These are phyloP conservation scores for Pithys albifrons DNA, from an alignment of 2,113 vertebrate genomes.

Conservation along the genomic window DNA sequence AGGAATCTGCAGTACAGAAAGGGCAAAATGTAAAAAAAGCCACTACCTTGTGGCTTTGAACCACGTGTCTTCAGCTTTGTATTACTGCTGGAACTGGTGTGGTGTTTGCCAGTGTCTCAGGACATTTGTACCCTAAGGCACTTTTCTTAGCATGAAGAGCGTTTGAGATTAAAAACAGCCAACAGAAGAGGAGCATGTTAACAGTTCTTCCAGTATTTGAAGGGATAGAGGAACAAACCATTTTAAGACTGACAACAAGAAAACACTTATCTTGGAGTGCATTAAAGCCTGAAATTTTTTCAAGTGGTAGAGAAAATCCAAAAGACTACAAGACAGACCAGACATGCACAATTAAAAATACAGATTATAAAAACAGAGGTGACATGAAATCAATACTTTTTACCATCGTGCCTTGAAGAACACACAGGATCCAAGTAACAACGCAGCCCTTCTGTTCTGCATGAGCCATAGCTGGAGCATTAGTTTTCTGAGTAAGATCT, in stretches of 20 bases:
- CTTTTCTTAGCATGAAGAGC: fast-evolving
- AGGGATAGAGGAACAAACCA: not conserved
- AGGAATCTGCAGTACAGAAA: not conserved
- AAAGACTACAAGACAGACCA: not conserved
- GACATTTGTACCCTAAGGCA: not conserved
- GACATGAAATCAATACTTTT: not conserved
- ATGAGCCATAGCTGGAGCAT: not conserved
- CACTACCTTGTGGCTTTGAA: not conserved
- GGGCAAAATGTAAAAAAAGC: not conserved
- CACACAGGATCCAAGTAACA: not conserved
- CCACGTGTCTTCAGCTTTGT: not conserved
- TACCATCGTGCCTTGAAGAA: not conserved
- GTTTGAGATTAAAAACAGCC: not conserved
- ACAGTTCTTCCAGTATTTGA: not conserved
- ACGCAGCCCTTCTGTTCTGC: not conserved
- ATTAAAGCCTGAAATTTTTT: not conserved
- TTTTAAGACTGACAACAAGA: not conserved
- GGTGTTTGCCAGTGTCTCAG: not conserved
- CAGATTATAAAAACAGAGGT: not conserved
- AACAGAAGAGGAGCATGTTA: not conserved
- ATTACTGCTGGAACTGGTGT: not conserved
- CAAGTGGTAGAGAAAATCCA: not conserved
- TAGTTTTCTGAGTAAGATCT: not conserved
- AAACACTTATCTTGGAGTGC: not conserved
- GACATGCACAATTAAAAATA: not conserved